These are phyloP conservation scores for Serilophus lunatus DNA, from an alignment of 2,113 vertebrate species.

Conservation along the genomic window DNA sequence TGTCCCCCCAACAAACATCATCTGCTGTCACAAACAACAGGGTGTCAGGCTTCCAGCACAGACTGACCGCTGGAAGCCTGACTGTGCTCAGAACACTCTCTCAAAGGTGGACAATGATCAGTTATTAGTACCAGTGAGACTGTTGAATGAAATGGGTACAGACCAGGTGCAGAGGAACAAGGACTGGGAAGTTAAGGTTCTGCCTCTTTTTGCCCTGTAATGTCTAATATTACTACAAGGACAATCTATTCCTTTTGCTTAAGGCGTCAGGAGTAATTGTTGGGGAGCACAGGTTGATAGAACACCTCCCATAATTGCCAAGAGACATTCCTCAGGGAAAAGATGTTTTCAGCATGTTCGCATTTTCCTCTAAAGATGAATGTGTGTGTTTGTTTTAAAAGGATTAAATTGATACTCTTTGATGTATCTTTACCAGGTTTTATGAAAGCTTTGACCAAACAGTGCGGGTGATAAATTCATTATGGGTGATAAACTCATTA, in stretches of 20 bases:
- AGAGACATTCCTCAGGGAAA: background rate
- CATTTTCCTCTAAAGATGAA: constrained; percentile 40
- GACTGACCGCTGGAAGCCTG: background rate
- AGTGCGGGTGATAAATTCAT: constrained; percentile 47
- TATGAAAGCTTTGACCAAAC: constrained; percentile 55
- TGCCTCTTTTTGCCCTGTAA: background rate
- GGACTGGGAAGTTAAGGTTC: background rate
- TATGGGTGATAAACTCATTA: constrained; percentile 42
- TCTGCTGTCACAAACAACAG: background rate
- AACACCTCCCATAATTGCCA: background rate
- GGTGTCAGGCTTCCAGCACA: background rate
- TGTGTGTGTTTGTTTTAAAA: constrained; percentile 39
- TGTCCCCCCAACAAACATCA: background rate
- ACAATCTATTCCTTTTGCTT: background rate
- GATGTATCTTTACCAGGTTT: constrained; percentile 25
- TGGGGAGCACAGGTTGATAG: background rate
- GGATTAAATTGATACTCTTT: constrained; percentile 39
- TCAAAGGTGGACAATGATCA: background rate
- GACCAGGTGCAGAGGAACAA: background rate
- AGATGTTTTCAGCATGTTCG: background rate
- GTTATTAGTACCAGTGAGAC: background rate
- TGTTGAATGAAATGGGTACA: background rate
- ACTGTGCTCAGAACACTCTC: background rate
- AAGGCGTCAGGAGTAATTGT: background rate
- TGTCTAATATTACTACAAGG: background rate